These are phyloP conservation scores for Troides helena DNA, from an alignment of 2,888 invertebrate species.

Conservation along the genomic window DNA sequence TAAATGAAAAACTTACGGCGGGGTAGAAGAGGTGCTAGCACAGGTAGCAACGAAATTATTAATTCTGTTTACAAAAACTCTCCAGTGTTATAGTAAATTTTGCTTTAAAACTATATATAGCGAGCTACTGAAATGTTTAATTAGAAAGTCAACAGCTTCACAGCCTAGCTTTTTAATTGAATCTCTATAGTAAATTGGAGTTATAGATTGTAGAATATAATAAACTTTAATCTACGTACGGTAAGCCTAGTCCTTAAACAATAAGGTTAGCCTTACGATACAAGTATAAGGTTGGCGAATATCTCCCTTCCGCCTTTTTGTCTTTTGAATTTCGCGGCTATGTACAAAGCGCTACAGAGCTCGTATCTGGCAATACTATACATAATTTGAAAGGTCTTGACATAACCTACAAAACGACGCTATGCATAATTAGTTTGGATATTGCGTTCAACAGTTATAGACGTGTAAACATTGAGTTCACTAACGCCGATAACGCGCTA, in stretches of 20 bases:
- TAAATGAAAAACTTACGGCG: conserved; percentile 16
- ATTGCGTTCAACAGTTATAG: no score
- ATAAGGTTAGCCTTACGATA: background rate
- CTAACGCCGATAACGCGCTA: no score
- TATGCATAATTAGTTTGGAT: no score
- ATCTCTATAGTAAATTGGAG: background rate
- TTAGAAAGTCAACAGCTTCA: background rate
- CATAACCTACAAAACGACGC: no score
- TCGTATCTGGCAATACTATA: no score
- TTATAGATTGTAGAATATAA: no score
- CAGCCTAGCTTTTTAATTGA: background rate
- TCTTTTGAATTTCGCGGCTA: no score
- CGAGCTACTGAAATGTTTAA: background rate
- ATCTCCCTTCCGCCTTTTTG: no score
- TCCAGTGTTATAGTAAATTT: conserved; percentile 2
- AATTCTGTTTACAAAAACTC: conserved; percentile 11
- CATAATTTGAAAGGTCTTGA: no score
- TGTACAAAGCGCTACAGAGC: no score
- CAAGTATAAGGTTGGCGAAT: no score
- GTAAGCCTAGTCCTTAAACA: background rate
- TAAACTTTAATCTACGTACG: background rate
- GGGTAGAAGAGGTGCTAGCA: conserved; percentile 2
- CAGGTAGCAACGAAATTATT: conserved; percentile 10
- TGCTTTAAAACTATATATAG: background rate
- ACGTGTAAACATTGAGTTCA: no score